Conservation (phyloP, 2,113 vertebrate genomes). For the Chaetorhynchus papuensis region DNA sequence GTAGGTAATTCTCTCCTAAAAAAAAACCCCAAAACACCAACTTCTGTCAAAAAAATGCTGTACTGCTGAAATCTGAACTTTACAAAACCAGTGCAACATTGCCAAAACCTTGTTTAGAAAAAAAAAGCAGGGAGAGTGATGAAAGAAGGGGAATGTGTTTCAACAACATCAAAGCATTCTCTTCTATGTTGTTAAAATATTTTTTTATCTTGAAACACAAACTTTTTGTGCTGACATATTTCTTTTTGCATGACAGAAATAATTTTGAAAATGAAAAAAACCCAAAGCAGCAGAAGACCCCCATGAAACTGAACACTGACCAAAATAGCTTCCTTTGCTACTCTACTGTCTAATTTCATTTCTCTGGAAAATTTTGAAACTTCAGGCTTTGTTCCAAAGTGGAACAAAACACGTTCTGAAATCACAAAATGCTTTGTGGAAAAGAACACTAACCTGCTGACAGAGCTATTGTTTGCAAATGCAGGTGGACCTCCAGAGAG, state of each 20-base stretch:
- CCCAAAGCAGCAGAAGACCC: neutral
- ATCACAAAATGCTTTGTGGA: neutral
- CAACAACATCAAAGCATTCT: conserved; percentile 56
- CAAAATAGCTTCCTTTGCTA: neutral
- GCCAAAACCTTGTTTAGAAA: conserved; percentile 31
- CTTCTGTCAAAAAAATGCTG: conserved; percentile 5
- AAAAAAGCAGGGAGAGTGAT: neutral
- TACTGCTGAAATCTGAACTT: conserved; percentile 29
- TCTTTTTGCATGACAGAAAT: conserved; percentile 11
- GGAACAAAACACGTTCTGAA: neutral
- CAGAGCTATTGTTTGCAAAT: neutral
- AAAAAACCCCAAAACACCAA: neutral
- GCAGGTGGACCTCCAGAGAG: neutral
- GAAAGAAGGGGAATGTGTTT: conserved; percentile 36
- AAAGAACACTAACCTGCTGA: neutral
- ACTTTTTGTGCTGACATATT: conserved; percentile 36
- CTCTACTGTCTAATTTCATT: neutral
- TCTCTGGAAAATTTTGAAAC: neutral
- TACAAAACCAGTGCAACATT: neutral
- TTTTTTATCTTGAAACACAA: conserved; percentile 46
- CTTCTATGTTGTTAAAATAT: conserved; percentile 29
- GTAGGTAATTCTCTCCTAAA: neutral
- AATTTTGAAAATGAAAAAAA: neutral
- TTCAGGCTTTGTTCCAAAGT: neutral
- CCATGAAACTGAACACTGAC: neutral